These are phyloP conservation scores for Cricetomys ansorgei DNA, from an alignment of 2,113 vertebrate genomes.

Conservation along the genomic window DNA sequence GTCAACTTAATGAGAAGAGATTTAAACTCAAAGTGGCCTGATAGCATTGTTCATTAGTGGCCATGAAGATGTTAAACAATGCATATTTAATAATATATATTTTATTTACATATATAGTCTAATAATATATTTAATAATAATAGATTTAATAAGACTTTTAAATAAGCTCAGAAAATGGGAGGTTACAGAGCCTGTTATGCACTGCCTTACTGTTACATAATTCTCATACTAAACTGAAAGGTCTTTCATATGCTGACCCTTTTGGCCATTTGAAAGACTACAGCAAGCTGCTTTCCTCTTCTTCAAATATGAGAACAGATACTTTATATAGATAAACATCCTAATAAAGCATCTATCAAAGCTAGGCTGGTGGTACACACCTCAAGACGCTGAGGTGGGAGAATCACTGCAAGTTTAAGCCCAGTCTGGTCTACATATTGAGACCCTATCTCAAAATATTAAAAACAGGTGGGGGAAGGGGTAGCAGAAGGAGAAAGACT, in stretches of 20 bases:
- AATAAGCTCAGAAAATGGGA: not conserved
- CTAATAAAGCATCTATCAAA: not conserved
- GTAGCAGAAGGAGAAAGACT: not conserved
- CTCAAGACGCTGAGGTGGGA: not conserved
- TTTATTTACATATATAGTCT: too few species aligned
- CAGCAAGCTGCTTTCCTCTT: not conserved
- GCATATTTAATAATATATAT: too few species aligned
- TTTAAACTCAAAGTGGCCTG: not conserved
- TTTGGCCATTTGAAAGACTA: not conserved
- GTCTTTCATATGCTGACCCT: not conserved
- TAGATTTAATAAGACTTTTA: too few species aligned
- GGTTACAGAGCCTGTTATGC: not conserved
- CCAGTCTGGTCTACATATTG: not conserved
- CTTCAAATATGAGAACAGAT: not conserved
- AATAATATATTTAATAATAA: too few species aligned
- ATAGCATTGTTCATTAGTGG: not conserved
- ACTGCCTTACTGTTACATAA: not conserved
- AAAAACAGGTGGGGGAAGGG: too few species aligned
- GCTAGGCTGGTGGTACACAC: not conserved
- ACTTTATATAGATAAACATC: slow-evolving; percentile 26
- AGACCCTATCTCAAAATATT: not conserved
- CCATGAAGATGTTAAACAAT: not conserved
- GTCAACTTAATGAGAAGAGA: slow-evolving; percentile 4
- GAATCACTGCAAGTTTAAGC: not conserved
- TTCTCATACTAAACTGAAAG: not conserved